Evolutionary conservation across 2,113 vertebrate genomes (phyloP), one percentile per base, ranked within the genome.

Genomic region (Synchiropus splendidus): DNA sequence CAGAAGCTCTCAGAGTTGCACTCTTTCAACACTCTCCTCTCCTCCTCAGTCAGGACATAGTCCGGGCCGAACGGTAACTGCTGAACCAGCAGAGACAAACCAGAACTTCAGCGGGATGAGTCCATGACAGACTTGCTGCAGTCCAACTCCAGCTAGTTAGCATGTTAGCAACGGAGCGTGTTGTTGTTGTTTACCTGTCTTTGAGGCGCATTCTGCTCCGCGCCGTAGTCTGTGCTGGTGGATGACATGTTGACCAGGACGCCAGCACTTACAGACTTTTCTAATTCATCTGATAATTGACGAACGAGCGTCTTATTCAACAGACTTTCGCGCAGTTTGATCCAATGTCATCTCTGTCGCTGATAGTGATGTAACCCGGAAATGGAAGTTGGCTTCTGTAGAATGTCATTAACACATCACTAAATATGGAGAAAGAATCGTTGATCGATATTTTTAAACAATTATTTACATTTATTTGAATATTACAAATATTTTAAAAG

Each of bases 1-100:
- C 81, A 83, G 58, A 92, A 88, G 66, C 92, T 94, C 70, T 98
- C 94, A 1, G 69, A 38, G 42, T 78, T 85, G 68, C 94, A 98
- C 59, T 98, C 90, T 51, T 16, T 81, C 2, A 95, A 84, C 30
- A 92, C 69, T 48, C 64, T 75, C 67, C 39, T 85, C 80, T 98
- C 93, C 10, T 93, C 91, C 4, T 92, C 89, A 13, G 88, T 95
- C 0, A 85, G 89, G 59, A 89, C 40, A 33, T 94, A 94, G 27
- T 74, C 62, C 15, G 47, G 41, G 9, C 73, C 78, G 36, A 86
- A 1, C 4, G 68, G 69, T 16, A 55, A 59, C 90, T 90, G 34
- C 32, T 31, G 9, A n/a, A 27, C 17, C 10, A 12, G 18, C 11
- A 33, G 5, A 33, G 5, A 11, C 32, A 33, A 4, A 12, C 2